A percentile compares a stretch with the other conserved stretches of the same genome.
Conservation (phyloP, 2,888 invertebrate species). For the Galerucella nymphaeae region DNA sequence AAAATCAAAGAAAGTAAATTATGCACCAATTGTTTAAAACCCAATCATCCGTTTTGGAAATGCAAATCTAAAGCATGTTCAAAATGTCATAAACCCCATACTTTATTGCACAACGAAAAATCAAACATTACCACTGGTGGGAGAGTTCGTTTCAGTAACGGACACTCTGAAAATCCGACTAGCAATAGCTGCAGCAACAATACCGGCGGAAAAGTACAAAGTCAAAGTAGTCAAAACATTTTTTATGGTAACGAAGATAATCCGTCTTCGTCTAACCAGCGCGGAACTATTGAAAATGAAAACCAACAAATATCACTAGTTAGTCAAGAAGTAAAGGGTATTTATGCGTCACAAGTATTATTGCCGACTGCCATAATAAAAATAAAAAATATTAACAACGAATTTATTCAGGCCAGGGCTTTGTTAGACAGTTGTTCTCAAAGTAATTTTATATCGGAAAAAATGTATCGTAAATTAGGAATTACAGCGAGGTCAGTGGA, state of each 20-base stretch:
- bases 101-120: too few species aligned
- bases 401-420: too few species aligned
- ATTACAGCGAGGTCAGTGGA: neutral
- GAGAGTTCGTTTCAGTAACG: neutral
- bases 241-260: neutral
- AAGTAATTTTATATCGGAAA: slow-evolving; percentile 2
- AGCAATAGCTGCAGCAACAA: neutral
- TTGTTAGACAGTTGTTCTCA: neutral
- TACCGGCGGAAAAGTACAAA: too few species aligned
- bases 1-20: too few species aligned
- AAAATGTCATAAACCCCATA: too few species aligned
- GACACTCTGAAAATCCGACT: neutral
- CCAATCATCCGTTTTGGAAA: too few species aligned
- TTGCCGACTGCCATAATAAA: neutral
- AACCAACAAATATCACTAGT: neutral
- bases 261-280: neutral
- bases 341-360: neutral
- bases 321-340: neutral
- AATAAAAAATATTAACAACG: neutral
- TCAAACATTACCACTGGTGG: neutral
- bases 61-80: too few species aligned
- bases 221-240: neutral
- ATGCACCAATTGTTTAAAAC: too few species aligned
- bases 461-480: neutral
- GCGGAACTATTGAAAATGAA: neutral